These are phyloP conservation scores for Maniola jurtina DNA, from an alignment of 1,140 invertebrate genomes.

Conservation along the genomic window DNA sequence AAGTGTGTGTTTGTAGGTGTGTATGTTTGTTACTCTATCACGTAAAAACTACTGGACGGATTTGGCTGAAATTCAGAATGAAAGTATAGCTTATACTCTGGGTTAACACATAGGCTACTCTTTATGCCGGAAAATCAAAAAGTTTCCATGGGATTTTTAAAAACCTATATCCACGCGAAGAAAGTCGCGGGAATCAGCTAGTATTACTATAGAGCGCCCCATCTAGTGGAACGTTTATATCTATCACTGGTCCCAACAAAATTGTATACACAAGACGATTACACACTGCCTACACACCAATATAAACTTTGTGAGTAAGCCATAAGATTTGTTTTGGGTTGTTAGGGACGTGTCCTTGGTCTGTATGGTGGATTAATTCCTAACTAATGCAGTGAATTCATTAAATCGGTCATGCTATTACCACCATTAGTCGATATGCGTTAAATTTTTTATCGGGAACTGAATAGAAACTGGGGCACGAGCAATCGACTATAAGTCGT, in stretches of 20 bases:
- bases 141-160: too few species aligned
- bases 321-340: not conserved
- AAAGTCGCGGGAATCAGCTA: too few species aligned
- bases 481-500: not conserved
- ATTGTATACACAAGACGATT: not conserved
- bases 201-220: too few species aligned
- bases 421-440: not conserved
- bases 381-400: not conserved
- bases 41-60: too few species aligned
- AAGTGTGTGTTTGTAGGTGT: too few species aligned
- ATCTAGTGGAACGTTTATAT: too few species aligned
- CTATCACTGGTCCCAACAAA: not conserved
- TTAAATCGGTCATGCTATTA: not conserved
- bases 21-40: too few species aligned
- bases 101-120: too few species aligned
- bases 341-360: not conserved
- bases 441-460: constrained; percentile 2
- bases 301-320: not conserved
- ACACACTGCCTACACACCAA: not conserved
- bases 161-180: too few species aligned
- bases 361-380: constrained; percentile 5
- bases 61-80: too few species aligned
- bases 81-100: too few species aligned
- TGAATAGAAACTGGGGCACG: not conserved
- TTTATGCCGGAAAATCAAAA: too few species aligned